Percentiles rank a stretch among this genome's conserved stretches.
Conservation (phyloP, 2,113 vertebrate species). For the Eptesicus fuscus region DNA sequence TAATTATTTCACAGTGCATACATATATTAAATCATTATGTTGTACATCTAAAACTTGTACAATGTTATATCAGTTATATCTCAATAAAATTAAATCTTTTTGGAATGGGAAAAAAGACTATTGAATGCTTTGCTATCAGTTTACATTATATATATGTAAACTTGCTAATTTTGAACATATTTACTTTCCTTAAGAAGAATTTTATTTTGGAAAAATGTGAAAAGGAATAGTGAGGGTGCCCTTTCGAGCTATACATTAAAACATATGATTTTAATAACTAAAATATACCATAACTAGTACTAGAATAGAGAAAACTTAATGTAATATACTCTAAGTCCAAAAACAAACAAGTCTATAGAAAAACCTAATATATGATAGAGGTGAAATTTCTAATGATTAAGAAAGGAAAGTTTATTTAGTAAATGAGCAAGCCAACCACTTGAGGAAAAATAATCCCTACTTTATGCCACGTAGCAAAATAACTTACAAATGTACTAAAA, state of each 20-base stretch:
- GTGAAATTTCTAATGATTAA: background rate
- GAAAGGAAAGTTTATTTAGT: background rate
- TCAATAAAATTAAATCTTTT: background rate
- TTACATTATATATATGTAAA: background rate
- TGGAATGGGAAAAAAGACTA: background rate
- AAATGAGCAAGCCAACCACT: background rate
- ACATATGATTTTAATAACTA: background rate
- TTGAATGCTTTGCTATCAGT: background rate
- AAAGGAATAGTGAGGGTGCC: background rate
- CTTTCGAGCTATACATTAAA: background rate
- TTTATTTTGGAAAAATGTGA: background rate
- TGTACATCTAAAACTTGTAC: background rate
- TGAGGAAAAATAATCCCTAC: background rate
- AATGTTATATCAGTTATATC: background rate
- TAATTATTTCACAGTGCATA: background rate
- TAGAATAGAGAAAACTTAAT: background rate
- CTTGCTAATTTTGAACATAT: background rate
- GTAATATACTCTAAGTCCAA: background rate
- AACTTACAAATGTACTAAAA: background rate
- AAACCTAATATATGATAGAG: background rate
- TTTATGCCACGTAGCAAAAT: background rate
- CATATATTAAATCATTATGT: background rate
- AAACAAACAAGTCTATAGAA: background rate
- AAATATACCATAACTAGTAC: background rate
- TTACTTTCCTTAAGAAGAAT: conserved; percentile 6